These are phyloP conservation scores for Hystrix brachyura DNA, from an alignment of 2,113 vertebrate genomes.

Conservation along the genomic window DNA sequence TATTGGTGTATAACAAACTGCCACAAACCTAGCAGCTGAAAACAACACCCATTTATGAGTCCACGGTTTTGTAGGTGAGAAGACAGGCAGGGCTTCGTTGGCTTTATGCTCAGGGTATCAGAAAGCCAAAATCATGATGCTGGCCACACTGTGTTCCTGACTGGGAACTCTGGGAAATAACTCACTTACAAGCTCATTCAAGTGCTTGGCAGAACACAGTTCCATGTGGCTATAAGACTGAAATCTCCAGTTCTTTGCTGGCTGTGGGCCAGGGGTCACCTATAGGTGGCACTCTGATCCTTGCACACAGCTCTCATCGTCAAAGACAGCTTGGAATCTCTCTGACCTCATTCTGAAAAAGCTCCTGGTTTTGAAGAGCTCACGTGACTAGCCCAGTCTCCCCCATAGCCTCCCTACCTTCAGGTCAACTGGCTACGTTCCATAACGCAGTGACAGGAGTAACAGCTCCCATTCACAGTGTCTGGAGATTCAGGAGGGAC, in stretches of 20 bases:
- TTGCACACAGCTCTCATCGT: not conserved
- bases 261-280: not conserved
- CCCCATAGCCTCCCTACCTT: not conserved
- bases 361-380: not conserved
- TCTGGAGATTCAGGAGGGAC: not conserved
- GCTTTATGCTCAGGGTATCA: not conserved
- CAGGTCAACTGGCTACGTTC: not conserved
- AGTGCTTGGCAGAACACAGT: not conserved
- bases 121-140: constrained; percentile 30
- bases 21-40: not conserved
- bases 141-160: not conserved
- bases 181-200: not conserved
- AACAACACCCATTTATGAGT: not conserved
- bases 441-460: not conserved
- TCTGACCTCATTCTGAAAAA: not conserved
- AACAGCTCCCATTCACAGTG: not conserved
- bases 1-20: not conserved
- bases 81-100: not conserved
- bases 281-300: not conserved
- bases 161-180: not conserved
- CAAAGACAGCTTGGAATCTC: not conserved
- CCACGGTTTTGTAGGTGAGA: not conserved
- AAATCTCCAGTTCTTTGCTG: not conserved
- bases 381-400: not conserved
- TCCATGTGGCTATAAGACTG: not conserved